Evolutionary conservation across 1,140 invertebrate genomes (phyloP).

Genomic region (Armadillidium nasatum): DNA sequence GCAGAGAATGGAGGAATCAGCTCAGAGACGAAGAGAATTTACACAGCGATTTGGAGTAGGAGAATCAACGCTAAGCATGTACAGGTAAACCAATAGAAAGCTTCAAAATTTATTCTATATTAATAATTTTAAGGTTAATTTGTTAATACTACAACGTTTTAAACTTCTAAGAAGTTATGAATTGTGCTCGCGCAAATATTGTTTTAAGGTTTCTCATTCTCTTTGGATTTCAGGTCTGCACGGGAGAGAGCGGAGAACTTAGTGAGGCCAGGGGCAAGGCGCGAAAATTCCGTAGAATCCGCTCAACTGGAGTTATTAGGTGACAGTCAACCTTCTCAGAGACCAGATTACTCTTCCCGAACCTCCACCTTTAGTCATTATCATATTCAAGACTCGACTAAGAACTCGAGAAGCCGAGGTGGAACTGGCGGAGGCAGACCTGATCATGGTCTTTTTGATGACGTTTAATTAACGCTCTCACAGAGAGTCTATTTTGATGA

Average conservation of each 20-base stretch:
- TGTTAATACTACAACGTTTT: neutral
- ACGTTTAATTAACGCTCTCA: neutral
- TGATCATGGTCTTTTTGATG: neutral
- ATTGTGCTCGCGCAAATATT: constrained; percentile 10
- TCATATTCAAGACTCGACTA: neutral
- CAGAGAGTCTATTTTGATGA: neutral
- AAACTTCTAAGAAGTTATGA: neutral
- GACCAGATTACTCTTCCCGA: neutral
- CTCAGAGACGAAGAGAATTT: constrained; percentile 65
- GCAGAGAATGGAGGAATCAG: constrained; percentile 72
- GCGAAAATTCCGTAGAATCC: constrained; percentile 27
- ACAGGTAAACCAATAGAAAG: constrained; percentile 31
- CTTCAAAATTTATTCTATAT: neutral
- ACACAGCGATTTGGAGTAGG: constrained; percentile 58
- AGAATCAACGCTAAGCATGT: constrained; percentile 41
- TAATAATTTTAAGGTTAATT: neutral
- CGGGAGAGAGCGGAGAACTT: constrained; percentile 54
- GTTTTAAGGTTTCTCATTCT: constrained; percentile 17
- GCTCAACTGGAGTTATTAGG: constrained; percentile 17
- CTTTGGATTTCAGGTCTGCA: constrained; percentile 53
- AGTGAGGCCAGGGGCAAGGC: constrained; percentile 35
- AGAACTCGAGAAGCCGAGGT: neutral
- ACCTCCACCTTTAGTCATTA: neutral
- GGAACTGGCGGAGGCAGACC: neutral
- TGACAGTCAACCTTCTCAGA: neutral